Conservation (phyloP, 1,140 invertebrate genomes). For the Maniola jurtina region DNA sequence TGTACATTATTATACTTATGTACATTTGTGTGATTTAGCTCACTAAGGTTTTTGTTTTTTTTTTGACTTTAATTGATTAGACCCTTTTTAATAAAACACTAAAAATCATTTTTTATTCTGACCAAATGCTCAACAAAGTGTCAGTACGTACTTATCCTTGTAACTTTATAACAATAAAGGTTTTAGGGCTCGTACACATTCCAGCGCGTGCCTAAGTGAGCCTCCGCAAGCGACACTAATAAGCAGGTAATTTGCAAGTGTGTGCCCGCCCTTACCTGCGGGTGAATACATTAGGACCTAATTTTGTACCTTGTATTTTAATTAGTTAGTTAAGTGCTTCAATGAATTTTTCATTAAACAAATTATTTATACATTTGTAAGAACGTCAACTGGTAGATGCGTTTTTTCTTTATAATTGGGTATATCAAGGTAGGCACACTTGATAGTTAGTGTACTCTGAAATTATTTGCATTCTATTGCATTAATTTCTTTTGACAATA, state of each 20-base stretch:
- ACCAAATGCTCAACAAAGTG: not conserved
- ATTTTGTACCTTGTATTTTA: slow-evolving; percentile 23
- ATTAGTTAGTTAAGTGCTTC: slow-evolving; percentile 18
- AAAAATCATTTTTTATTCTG: no score
- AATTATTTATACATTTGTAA: slow-evolving; percentile 23
- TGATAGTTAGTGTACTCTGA: slow-evolving; percentile 2
- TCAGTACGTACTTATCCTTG: not conserved
- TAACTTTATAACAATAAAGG: slow-evolving; percentile 17
- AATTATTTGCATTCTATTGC: slow-evolving; percentile 2
- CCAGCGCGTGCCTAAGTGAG: slow-evolving; percentile 34
- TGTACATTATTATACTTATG: no score
- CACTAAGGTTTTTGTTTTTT: no score
- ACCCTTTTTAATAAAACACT: no score
- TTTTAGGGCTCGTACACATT: slow-evolving; percentile 7
- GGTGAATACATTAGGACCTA: slow-evolving; percentile 36
- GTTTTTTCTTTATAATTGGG: slow-evolving; percentile 9
- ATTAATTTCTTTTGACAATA: slow-evolving; percentile 18
- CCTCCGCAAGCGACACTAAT: slow-evolving; percentile 23
- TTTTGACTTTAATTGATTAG: no score
- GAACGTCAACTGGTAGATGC: slow-evolving; percentile 19
- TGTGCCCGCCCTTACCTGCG: slow-evolving; percentile 24
- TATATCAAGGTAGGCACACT: not conserved
- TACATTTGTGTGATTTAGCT: no score
- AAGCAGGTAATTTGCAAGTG: slow-evolving; percentile 38
- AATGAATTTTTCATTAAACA: slow-evolving; percentile 32